Evolutionary conservation across 2,113 vertebrate genomes (phyloP), one percentile per base, ranked within the genome.

Genomic region (Semnornis frantzii): DNA sequence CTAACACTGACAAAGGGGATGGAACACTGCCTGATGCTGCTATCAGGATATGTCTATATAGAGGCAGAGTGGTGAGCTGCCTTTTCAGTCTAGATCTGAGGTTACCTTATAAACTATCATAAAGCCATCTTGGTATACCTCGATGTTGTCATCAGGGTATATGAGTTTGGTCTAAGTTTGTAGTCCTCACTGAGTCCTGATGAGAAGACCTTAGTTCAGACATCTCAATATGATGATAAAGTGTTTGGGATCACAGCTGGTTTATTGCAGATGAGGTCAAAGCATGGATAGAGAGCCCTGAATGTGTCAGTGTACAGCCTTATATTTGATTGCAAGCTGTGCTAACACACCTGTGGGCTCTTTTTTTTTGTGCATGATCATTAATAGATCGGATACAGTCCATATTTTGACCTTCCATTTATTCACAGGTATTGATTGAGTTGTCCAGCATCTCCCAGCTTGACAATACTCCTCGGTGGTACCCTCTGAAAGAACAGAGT

Each of bases 391-490:
- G 65, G 30, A 39, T 52, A 72, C 5, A 68, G 39, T 23, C 9
- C 34, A 54, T 44, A 20, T 39, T 52, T 82, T 76, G 55, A 72
- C 46, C 33, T 91, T 86, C 68, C 15, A 39, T 83, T 73, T 63
- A 54, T 85, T 84, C 95, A 12, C 96, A 99, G 99, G 99, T 99
- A 60, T 97, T 99, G 97, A 99, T 99, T 13, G 99, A 99, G 92
- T 97, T 99, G 91, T 99, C 99, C 18, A 99, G 99, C 82, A 92
- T 98, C 2, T 95, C 98, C 82, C 98, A 99, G 95, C 97, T 99
- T 58, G 99, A 99, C 98, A 99, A 99, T 95, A 98, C 98, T 28
- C 99, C 99, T 48, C 98, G 98, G 91, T 99, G 99, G 99, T 98
- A 99, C 92, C 97, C 97, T 52, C 97, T 99, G 87, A 99, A 98